Conservation (phyloP, 2,888 invertebrate species). For the Spisula subtruncata region DNA sequence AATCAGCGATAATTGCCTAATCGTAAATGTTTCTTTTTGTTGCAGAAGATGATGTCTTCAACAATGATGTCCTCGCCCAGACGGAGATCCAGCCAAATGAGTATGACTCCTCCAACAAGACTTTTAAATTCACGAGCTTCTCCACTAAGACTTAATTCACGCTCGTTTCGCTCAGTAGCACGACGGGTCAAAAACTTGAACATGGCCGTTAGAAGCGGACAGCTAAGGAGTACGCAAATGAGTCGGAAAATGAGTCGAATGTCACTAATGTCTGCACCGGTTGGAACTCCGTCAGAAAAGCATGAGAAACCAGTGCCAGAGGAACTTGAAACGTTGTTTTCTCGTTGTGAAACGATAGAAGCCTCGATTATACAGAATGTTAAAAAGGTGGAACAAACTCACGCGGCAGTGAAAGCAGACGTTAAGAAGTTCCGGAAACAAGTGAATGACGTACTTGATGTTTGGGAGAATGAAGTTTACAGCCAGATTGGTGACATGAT, state of each 20-base stretch:
- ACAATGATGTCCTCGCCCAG: neutral
- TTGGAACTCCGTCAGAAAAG: neutral
- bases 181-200: neutral
- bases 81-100: neutral
- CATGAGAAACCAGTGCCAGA: conserved; percentile 15
- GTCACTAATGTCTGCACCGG: neutral
- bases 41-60: neutral
- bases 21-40: neutral
- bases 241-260: neutral
- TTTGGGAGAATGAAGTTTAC: conserved; percentile 40
- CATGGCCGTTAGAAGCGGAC: neutral
- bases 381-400: conserved; percentile 39
- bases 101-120: too few species aligned
- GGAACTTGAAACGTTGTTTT: conserved; percentile 28
- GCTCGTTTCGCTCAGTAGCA: neutral
- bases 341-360: conserved; percentile 25
- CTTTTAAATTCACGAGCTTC: neutral
- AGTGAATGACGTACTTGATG: conserved; percentile 27
- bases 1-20: neutral
- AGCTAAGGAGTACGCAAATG: neutral
- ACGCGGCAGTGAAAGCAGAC: conserved; percentile 36
- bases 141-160: neutral
- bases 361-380: conserved; percentile 31
- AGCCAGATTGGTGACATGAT: conserved; percentile 23
- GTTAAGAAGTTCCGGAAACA: conserved; percentile 36